A percentile compares a stretch with the other conserved stretches of the same genome.
Evolutionary conservation across 2,797 vertebrate genomes (phyloP).

Genomic region (Astyanax mexicanus): DNA sequence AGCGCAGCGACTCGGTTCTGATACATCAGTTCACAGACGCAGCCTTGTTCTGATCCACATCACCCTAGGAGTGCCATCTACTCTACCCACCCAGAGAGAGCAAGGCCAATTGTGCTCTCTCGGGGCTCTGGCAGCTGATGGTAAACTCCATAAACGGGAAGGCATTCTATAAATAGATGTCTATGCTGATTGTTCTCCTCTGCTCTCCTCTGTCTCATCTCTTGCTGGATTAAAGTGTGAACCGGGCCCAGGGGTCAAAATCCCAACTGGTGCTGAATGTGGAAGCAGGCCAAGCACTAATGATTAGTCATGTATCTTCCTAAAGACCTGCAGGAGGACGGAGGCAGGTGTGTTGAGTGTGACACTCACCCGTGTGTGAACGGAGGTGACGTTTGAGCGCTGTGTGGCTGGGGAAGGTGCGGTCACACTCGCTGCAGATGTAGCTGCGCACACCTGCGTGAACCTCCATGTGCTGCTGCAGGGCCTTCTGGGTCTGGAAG

Average conservation of each 20-base stretch:
- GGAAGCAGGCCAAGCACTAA: not conserved
- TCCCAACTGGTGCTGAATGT: not conserved
- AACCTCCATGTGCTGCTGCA: slow-evolving; percentile 99
- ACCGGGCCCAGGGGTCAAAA: not conserved
- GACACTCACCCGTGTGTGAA: slow-evolving; percentile 91
- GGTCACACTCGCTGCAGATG: slow-evolving; percentile 98
- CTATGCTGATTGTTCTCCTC: not conserved
- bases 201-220: not conserved
- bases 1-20: too few species aligned
- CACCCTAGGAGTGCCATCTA: too few species aligned
- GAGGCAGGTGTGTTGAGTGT: not conserved
- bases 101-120: too few species aligned
- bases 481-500: slow-evolving; percentile 97
- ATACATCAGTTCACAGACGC: too few species aligned
- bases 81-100: too few species aligned
- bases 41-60: too few species aligned
- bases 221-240: not conserved
- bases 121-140: too few species aligned
- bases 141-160: too few species aligned
- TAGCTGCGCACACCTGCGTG: slow-evolving; percentile 97
- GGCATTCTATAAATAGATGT: not conserved
- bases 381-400: slow-evolving; percentile 97
- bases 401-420: slow-evolving; percentile 98
- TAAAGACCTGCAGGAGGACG: slow-evolving; percentile 16
- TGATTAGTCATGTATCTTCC: not conserved